Percentiles rank a stretch among this genome's conserved stretches.
These are phyloP conservation scores for Brenthis ino DNA, from an alignment of 2,888 invertebrate species.

Conservation along the genomic window DNA sequence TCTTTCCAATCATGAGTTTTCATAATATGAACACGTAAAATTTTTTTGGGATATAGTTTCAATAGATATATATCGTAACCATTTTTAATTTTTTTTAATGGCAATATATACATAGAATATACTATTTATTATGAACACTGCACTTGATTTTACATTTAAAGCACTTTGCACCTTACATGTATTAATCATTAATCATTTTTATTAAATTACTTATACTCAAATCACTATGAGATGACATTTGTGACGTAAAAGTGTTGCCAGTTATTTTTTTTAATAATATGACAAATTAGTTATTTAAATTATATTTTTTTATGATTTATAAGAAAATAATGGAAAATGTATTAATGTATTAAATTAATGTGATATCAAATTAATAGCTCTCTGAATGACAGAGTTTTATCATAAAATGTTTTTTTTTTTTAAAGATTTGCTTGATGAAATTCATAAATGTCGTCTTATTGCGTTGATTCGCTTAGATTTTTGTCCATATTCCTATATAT, in stretches of 20 bases:
- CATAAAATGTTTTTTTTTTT: no score
- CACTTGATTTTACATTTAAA: constrained; percentile 14
- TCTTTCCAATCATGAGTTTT: no score
- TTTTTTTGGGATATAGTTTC: no score
- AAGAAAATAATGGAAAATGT: no score
- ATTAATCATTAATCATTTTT: constrained; percentile 14
- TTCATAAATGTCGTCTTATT: not conserved
- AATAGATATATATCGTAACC: no score
- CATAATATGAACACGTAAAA: no score
- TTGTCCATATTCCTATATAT: constrained; percentile 5
- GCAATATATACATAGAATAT: not conserved
- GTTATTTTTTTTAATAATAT: not conserved
- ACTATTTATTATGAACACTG: constrained; percentile 16
- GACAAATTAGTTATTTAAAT: no score
- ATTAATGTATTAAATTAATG: no score
- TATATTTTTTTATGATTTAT: no score
- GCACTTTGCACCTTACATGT: constrained; percentile 22
- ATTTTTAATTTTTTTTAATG: no score
- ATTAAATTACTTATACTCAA: not conserved
- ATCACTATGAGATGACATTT: constrained; percentile 2
- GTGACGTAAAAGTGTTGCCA: constrained; percentile 9
- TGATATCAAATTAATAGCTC: no score
- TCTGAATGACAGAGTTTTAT: no score
- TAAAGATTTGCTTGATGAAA: not conserved
- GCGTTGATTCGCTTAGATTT: not conserved